A percentile compares a stretch with the other conserved stretches of the same genome.
Evolutionary conservation across 2,113 vertebrate species (phyloP).

Genomic region (Apus apus): DNA sequence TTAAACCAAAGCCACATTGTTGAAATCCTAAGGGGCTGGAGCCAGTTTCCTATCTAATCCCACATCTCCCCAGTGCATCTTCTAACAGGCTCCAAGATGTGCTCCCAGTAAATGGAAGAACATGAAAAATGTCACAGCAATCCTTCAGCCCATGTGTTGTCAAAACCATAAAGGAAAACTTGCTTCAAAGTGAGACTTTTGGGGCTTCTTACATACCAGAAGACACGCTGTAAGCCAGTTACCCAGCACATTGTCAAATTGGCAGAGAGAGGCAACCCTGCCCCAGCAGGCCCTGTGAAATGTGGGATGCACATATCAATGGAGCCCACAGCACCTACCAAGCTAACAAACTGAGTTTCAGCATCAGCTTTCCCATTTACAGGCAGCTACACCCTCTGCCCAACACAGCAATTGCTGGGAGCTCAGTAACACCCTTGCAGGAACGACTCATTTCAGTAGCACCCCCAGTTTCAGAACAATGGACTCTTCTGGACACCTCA

Average conservation of each 20-base stretch:
- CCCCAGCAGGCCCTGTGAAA: neutral
- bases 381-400: neutral
- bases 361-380: neutral
- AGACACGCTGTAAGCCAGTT: neutral
- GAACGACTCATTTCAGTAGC: neutral
- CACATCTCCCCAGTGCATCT: neutral
- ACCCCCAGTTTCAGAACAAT: neutral
- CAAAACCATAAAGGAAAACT: neutral
- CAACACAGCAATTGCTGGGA: rapidly evolving
- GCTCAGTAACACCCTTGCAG: neutral
- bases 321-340: neutral
- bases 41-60: neutral
- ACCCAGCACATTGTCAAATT: neutral
- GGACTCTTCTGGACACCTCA: neutral
- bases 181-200: neutral
- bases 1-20: neutral
- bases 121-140: neutral
- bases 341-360: neutral
- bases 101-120: neutral
- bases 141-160: neutral
- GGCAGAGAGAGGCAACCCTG: neutral
- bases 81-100: neutral
- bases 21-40: conserved; percentile 20
- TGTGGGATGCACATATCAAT: rapidly evolving
- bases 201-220: neutral